Percentiles rank a stretch among this genome's conserved stretches.
phyloP scores from a whole-genome alignment of 2,888 invertebrate genomes.

The Dryobota labecula region DNA sequence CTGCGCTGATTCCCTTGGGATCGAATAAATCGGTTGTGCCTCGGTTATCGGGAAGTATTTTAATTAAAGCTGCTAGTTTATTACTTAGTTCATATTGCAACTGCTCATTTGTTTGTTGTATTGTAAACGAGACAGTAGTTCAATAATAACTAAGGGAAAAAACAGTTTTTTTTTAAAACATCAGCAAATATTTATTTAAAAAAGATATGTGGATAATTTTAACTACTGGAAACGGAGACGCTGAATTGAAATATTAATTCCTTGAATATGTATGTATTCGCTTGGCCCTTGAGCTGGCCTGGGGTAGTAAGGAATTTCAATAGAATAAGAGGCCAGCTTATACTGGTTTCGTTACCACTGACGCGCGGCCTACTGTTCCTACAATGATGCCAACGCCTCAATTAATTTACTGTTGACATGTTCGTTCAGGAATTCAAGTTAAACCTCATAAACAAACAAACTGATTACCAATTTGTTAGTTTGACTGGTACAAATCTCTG shows the following conservation, averaged over 20 bases:
- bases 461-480: background rate
- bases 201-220: background rate
- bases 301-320: background rate
- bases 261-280: background rate
- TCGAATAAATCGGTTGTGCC: conserved; percentile 36
- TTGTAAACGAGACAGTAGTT: background rate
- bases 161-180: background rate
- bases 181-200: background rate
- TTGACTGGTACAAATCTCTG: conserved; percentile 1
- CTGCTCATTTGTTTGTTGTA: background rate
- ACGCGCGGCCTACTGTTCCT: too few species aligned
- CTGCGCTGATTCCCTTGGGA: conserved; percentile 44
- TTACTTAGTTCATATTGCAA: conserved; percentile 1
- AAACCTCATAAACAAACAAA: background rate
- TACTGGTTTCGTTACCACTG: background rate
- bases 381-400: background rate
- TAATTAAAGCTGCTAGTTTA: conserved; percentile 47
- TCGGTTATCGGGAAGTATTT: conserved; percentile 25
- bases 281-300: background rate
- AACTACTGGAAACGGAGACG: background rate
- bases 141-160: background rate
- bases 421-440: background rate
- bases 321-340: background rate
- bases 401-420: background rate
- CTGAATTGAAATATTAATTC: background rate